Evolutionary conservation across 2,797 vertebrate genomes (phyloP), one percentile per base, ranked within the genome.

Genomic region (Microchirus variegatus): DNA sequence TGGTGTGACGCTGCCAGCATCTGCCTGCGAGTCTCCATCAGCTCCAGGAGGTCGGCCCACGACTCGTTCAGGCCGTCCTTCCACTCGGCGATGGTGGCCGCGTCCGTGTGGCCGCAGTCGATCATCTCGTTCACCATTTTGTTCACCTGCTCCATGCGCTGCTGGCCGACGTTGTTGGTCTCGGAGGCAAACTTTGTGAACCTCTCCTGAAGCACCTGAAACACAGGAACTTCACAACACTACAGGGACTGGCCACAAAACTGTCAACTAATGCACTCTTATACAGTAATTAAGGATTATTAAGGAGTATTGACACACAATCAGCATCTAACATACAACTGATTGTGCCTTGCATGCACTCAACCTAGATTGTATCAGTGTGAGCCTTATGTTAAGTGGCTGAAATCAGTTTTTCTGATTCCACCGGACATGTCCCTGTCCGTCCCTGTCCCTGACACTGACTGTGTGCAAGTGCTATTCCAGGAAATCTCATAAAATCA

Each of bases 11-110:
- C 96, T 0, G 95, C 93, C 59, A 98, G 88, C 95, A 97, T 96
- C 90, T 98, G 96, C 2, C 94, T 92, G 45, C 96, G 91, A 0
- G 96, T 98, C 85, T 97, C 96, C 68, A 98, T 96, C 66, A 98
- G 94, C 85, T 98, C 96, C 50, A 97, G 92, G 14, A 98, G 93
- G 87, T 97, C 96, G 0, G 96, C 96, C 96, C 96, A 98, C 2
- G 96, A 95, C 78, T 98, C 96, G 0, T 97, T 97, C 70, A 98
- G 89, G 0, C 95, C 92, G 11, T 97, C 96, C 77, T 98, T 98
- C 96, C 96, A 98, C 89, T 98, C 96, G 0, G 96, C 96, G 2
- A 97, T 95, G 12, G 95, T 96, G 82, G 96, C 96, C 0, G 94
- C 94, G 9, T 96, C 96, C 0, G 94, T 86, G 59, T 98, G 96